These are phyloP conservation scores for Macrocentrus cingulum DNA, from an alignment of 1,140 invertebrate species.

Conservation along the genomic window DNA sequence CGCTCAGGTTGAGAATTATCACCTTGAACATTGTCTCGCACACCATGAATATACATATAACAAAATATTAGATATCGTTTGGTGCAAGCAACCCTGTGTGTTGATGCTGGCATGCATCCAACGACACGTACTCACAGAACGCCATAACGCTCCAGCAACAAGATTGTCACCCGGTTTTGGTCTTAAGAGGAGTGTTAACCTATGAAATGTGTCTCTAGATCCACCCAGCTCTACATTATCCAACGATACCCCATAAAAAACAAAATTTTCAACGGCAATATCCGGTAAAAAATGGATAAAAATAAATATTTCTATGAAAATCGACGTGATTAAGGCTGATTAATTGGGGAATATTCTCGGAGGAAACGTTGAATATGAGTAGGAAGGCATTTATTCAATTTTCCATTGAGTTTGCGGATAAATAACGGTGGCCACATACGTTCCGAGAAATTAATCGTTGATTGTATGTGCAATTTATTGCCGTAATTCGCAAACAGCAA, in stretches of 20 bases:
- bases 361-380: too few species aligned
- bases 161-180: constrained; percentile 1
- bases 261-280: background rate
- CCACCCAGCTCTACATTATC: too few species aligned
- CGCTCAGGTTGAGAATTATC: background rate
- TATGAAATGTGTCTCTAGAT: background rate
- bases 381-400: too few species aligned
- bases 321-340: too few species aligned
- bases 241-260: too few species aligned
- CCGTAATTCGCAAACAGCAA: constrained; percentile 23
- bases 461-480: constrained; percentile 30
- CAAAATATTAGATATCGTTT: constrained; percentile 26
- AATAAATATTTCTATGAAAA: too few species aligned
- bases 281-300: too few species aligned
- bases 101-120: constrained; percentile 14
- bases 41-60: constrained; percentile 13
- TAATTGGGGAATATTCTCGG: too few species aligned
- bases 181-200: background rate
- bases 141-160: background rate
- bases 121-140: background rate
- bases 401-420: constrained; percentile 15
- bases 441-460: constrained; percentile 25
- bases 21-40: background rate
- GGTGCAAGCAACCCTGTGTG: constrained; percentile 22
- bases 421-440: constrained; percentile 20